Evolutionary conservation across 2,797 vertebrate genomes (phyloP), one percentile per base, ranked within the genome.

Genomic region (Parauchenoglanis ngamensis): DNA sequence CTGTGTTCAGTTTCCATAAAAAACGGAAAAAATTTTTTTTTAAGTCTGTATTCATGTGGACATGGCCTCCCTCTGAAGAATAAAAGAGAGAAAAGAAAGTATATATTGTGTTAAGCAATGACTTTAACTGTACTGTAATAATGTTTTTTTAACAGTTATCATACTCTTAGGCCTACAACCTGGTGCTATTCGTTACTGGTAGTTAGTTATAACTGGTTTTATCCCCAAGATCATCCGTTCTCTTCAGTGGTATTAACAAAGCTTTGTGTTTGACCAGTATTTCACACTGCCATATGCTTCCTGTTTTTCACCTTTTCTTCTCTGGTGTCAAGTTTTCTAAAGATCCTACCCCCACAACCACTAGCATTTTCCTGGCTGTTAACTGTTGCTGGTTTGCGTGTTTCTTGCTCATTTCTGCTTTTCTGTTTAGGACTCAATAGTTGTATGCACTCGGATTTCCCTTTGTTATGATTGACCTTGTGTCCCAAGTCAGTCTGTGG

Each of bases 271-370:
- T 35, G 83, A 68, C 67, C 83, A 68, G 75, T 54, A 13, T 15
- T 76, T 80, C 84, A 88, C 83, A 75, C 35, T 77, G 28, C 78
- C 81, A 67, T 85, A 57, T 83, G 84, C 84, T 86, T 88, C 87
- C 84, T 85, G 87, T 88, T 88, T 88, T 88, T 88, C 77, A 85
- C 77, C 67, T 81, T 80, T 67, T 73, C 28, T 72, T 57, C 21
- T 79, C 67, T 85, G 67, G 63, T 85, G 67, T 82, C 78, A 83
- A 76, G 78, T 68, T 85, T 67, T 40, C 52, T 67, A 76, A 61
- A 56, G 2, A 40, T 49, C 17, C 35, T 28, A 40, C 77, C 56
- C 76, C 70, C 46, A n/a, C 49, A 88, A 6, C 59, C 65, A 57
- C 84, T 12, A n/a, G 4, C 25, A 49, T 65, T 67, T 81, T 44